Percentiles rank a stretch among this genome's conserved stretches.
Conservation (phyloP, 2,113 vertebrate genomes). For the Hippolais icterina region DNA sequence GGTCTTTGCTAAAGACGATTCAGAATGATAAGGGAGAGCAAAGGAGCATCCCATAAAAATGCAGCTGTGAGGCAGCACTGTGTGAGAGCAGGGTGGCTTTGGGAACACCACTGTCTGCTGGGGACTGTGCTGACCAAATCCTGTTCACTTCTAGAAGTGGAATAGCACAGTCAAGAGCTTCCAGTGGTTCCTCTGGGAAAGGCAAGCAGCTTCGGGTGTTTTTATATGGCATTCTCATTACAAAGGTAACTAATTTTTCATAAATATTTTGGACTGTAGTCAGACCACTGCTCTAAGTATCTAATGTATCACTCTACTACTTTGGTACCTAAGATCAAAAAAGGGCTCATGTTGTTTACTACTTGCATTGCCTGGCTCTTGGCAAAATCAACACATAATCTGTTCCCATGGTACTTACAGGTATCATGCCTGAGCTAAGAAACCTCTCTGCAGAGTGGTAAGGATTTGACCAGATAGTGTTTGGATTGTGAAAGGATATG, state of each 20-base stretch:
- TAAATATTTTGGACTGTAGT: background rate
- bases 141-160: background rate
- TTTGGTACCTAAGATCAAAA: background rate
- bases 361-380: background rate
- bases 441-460: background rate
- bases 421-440: background rate
- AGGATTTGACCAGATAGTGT: background rate
- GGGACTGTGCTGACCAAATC: background rate
- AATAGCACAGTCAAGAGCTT: background rate
- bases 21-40: background rate
- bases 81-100: background rate
- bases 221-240: background rate
- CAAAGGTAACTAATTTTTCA: background rate
- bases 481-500: background rate
- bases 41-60: background rate
- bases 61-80: background rate
- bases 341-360: background rate
- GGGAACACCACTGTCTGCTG: background rate
- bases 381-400: background rate
- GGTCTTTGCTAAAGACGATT: background rate
- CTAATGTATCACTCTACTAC: background rate
- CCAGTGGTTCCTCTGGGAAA: background rate
- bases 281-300: background rate
- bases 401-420: background rate
- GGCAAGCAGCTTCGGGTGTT: background rate